Base-by-base conservation (phyloP, 2,113 vertebrate genomes). In the Onychostoma macrolepis region DNA sequence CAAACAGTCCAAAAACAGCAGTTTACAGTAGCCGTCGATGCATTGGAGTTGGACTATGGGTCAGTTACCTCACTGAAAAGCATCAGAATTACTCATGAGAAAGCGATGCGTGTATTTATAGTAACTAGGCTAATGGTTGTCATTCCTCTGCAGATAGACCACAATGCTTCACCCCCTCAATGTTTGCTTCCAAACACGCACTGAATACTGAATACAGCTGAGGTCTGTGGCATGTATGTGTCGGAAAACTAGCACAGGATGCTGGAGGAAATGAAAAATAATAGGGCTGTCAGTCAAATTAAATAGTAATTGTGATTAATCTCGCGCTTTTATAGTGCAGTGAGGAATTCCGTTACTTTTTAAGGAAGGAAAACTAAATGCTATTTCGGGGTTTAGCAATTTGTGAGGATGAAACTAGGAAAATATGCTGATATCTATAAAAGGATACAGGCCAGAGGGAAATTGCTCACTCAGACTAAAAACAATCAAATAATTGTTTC, bases 81-180 rank as follows among this genome's bases (percentile, higher is more conserved):
- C 74, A 77, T 85, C 63, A 67, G 56, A 50, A 58, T 56, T 69
- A 61, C 50, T 80, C 71, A 65, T 79, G 45, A 71, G 63, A 86
- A 72, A 85, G 48, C 63, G 33, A 84, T 63, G 38, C 19, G 71
- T 86, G 65, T 87, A 48, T 85, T 85, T 87, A 67, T 82, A 80
- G 79, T 83, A 89, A 87, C 17, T 87, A 85, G 83, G 83, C 86
- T 87, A 87, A 83, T 87, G 74, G 83, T 69, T 72, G 84, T 74
- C 71, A 41, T 83, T 83, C 41, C 43, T 74, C 41, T 65, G 38
- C 15, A 83, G 81, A 86, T 38, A 85, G 61, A 63, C 33, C 72
- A 72, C 43, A 75, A 53, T 38, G 72, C 30, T 48, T 88, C 24
- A 9, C 13, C 41, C 26, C 43, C 50, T 72, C 30, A 61, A 1